A percentile compares a stretch with the other conserved stretches of the same genome.
Evolutionary conservation across 2,888 invertebrate species (phyloP).

Genomic region (Clostera curtula): DNA sequence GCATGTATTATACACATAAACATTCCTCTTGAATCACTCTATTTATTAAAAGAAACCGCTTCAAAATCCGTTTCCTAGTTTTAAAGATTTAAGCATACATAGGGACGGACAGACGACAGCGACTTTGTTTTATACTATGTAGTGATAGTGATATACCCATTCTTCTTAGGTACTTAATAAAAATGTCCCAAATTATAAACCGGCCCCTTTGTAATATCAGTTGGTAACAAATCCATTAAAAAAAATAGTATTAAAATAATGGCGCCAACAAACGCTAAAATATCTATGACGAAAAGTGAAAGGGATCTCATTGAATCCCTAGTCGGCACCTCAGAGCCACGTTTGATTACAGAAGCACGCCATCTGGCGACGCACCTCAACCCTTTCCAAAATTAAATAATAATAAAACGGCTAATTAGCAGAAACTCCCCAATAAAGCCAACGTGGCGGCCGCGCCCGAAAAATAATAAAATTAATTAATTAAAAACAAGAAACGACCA

Average conservation of each 20-base stretch:
- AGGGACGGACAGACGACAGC: no score
- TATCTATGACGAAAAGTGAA: conserved; percentile 20
- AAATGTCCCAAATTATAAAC: no score
- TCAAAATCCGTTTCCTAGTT: no score
- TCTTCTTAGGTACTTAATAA: no score
- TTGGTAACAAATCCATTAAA: conserved; percentile 22
- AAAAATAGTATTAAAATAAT: no score
- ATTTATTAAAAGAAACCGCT: no score
- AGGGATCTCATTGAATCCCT: neutral
- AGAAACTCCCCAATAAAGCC: conserved; percentile 68
- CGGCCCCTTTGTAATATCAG: no score
- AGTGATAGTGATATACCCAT: no score
- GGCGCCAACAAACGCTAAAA: conserved; percentile 20
- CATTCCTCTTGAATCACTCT: no score
- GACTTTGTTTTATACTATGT: no score
- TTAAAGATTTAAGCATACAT: no score
- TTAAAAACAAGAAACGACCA: conserved; percentile 57
- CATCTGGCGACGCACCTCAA: conserved; percentile 54
- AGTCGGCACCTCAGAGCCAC: conserved; percentile 18
- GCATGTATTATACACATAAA: no score
- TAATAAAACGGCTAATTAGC: conserved; percentile 75
- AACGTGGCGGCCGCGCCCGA: conserved; percentile 48
- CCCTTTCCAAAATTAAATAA: conserved; percentile 73
- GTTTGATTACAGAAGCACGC: conserved; percentile 33
- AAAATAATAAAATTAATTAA: conserved; percentile 75